Evolutionary conservation across 2,113 vertebrate genomes (phyloP).

Genomic region (Ciconia boyciana): DNA sequence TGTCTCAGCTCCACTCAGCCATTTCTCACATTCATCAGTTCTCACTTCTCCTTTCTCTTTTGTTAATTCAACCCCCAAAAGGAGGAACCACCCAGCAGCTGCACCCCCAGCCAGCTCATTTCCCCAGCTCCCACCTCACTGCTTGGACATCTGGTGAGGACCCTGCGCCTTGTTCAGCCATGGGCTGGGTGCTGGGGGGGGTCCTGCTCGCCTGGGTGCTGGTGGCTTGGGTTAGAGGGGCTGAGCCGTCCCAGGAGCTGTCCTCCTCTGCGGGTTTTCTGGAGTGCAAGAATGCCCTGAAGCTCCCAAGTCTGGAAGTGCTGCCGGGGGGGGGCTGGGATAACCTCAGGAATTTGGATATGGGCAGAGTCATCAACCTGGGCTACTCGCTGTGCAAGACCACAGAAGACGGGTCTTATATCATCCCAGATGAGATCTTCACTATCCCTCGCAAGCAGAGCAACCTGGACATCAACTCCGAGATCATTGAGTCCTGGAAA

Average conservation of each 20-base stretch:
- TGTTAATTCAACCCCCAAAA: neutral
- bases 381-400: conserved; percentile 84
- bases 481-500: conserved; percentile 86
- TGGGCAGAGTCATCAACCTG: conserved; percentile 84
- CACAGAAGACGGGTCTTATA: conserved; percentile 85
- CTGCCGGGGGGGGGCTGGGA: conserved; percentile 93
- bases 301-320: conserved; percentile 80
- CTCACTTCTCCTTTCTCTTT: conserved; percentile 36
- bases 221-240: neutral
- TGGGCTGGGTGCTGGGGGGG: neutral
- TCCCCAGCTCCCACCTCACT: neutral
- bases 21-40: neutral
- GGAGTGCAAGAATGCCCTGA: conserved; percentile 68
- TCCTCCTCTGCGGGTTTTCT: conserved; percentile 35
- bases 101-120: neutral
- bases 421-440: conserved; percentile 87
- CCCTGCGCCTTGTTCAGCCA: neutral
- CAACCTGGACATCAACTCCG: conserved; percentile 84
- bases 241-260: neutral
- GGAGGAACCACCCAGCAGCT: neutral
- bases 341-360: conserved; percentile 88
- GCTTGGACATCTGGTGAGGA: neutral
- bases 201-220: neutral
- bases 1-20: neutral
- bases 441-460: conserved; percentile 85